A percentile compares a stretch with the other conserved stretches of the same genome.
Evolutionary conservation across 1,140 invertebrate genomes (phyloP).

Genomic region (Hyphantria cunea): DNA sequence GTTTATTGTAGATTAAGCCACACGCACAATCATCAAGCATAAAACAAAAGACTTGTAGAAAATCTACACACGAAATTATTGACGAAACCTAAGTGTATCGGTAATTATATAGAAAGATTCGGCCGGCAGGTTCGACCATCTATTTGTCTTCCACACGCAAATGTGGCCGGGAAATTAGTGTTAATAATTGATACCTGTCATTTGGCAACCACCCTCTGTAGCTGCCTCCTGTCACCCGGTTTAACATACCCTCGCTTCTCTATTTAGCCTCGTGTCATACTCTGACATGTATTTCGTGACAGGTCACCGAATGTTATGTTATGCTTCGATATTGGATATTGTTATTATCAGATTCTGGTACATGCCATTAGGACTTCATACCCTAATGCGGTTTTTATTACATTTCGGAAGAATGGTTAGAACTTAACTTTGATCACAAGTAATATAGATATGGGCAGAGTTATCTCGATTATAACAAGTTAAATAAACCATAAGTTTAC

Average conservation of each 20-base stretch:
- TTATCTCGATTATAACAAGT: no score
- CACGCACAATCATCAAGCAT: not conserved
- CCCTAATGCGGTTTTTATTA: no score
- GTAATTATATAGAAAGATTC: conserved; percentile 59
- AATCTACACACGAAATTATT: conserved; percentile 32
- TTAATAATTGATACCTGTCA: conserved; percentile 81
- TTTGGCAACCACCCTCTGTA: conserved; percentile 75
- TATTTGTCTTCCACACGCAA: conserved; percentile 78
- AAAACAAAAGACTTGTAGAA: conserved; percentile 22
- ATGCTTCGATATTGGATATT: not conserved
- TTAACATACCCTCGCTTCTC: conserved; percentile 43
- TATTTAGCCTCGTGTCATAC: conserved; percentile 2
- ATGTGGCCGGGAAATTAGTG: conserved; percentile 73
- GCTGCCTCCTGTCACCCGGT: conserved; percentile 47
- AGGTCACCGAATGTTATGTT: not conserved
- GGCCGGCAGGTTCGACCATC: conserved; percentile 35
- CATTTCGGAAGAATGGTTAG: no score
- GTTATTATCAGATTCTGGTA: no score
- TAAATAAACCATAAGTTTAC: no score
- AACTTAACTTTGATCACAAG: no score
- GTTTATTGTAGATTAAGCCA: not conserved
- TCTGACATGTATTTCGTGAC: not conserved
- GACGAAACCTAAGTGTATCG: conserved; percentile 26
- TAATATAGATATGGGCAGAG: no score
- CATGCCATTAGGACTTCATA: no score